Evolutionary conservation across 2,888 invertebrate genomes (phyloP), one percentile per base, ranked within the genome.

Genomic region (Bhutanitis thaidina): DNA sequence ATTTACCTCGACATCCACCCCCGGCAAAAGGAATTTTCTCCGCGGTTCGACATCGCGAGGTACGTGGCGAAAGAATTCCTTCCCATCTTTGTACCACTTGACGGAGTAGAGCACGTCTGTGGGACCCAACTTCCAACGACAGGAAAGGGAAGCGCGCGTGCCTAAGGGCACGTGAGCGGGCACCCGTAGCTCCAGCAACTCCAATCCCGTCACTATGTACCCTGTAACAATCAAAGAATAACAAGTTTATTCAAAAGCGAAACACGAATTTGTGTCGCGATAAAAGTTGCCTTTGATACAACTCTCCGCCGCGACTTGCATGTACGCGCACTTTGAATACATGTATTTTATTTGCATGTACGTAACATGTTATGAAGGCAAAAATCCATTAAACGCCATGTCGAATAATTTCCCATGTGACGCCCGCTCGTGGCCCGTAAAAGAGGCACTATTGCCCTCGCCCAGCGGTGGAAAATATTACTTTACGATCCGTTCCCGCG

Each of bases 71-170:
- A 95, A 96, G 90, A 96, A 96, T 86, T 96, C 96, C 78, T 94
- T 93, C 60, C 96, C 96, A 75, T 96, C 96, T 77, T 96, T 96
- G 90, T 96, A 96, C 96, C 96, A 97, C 87, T 96, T 96, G 67
- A 96, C 96, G 29, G 96, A 96, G 82, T 96, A 97, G 41, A 96
- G 90, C 43, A 93, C 92, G 77, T 96, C 96, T 3, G 93, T 93
- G 63, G 96, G 95, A 1, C 80, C 81, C 74, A 97, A 90, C 80
- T 95, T 93, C 90, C 95, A 97, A 76, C 94, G 93, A 82, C 96
- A 96, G 45, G 94, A 94, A 62, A 97, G 86, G 51, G 91, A 90
- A 34, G 95, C 95, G 63, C 93, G 93, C 71, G 94, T 93, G 64
- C 95, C 94, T 57, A 94, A 91, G 53, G 95, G 93, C 61, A 95